A percentile compares a stretch with the other conserved stretches of the same genome.
phyloP scores from a whole-genome alignment of 2,113 vertebrate species.

The Hippotragus niger region DNA sequence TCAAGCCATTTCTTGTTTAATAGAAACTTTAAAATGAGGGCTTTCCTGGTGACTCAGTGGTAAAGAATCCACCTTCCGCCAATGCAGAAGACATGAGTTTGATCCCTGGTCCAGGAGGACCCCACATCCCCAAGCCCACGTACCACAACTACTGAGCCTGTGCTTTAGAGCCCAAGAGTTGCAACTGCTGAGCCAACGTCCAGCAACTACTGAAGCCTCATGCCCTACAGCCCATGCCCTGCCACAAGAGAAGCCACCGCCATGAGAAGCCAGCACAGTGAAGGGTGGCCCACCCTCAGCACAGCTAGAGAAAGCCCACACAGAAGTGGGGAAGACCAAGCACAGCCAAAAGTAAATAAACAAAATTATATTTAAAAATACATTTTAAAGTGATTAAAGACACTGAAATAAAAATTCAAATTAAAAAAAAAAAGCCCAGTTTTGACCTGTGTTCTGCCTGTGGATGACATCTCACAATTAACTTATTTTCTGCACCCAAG shows the following conservation, averaged over 20 bases:
- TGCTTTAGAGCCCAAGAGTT: background rate
- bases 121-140: background rate
- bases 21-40: background rate
- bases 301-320: background rate
- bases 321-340: accelerated
- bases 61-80: background rate
- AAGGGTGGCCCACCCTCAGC: background rate
- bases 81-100: background rate
- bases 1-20: background rate
- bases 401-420: background rate
- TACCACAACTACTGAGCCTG: background rate
- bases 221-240: accelerated
- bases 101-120: background rate
- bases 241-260: background rate
- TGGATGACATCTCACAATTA: background rate
- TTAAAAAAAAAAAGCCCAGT: background rate
- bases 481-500: background rate
- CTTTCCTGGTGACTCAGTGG: background rate
- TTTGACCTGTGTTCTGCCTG: background rate
- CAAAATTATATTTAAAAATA: background rate
- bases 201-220: background rate
- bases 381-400: background rate
- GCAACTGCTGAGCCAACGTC: background rate
- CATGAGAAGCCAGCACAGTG: background rate
- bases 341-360: background rate